Conservation (phyloP, 2,888 invertebrate genomes). For the Calameuta idolon region DNA sequence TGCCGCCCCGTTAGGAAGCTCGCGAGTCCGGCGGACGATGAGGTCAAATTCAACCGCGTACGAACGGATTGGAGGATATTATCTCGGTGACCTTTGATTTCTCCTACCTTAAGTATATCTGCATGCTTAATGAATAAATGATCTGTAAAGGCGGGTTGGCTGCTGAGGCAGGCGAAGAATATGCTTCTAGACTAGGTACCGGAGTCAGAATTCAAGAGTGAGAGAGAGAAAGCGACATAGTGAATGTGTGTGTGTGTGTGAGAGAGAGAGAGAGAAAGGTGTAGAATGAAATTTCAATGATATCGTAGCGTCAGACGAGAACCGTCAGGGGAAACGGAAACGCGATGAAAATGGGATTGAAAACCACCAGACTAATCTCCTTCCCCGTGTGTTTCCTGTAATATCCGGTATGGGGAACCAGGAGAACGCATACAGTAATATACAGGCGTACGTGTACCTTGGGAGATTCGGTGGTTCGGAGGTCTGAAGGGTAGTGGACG, state of each 20-base stretch:
- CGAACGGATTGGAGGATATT: not conserved
- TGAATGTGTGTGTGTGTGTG: too few species aligned
- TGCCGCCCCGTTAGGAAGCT: not conserved
- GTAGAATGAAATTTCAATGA: constrained; percentile 18
- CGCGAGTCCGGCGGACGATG: not conserved
- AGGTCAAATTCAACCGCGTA: not conserved
- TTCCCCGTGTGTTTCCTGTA: constrained; percentile 36
- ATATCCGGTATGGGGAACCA: constrained; percentile 32
- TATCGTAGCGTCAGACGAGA: constrained; percentile 12
- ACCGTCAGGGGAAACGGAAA: constrained; percentile 26
- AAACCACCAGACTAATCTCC: constrained; percentile 65
- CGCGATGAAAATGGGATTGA: constrained; percentile 66
- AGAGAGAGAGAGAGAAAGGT: constrained; percentile 6
- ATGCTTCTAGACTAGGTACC: constrained; percentile 11
- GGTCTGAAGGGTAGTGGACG: not conserved
- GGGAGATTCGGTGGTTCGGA: not conserved
- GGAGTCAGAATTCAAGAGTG: constrained; percentile 8
- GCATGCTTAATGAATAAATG: constrained; percentile 25
- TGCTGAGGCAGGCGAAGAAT: not conserved
- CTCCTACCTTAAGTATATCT: constrained; percentile 42
- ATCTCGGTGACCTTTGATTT: constrained; percentile 47
- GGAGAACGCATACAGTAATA: constrained; percentile 22
- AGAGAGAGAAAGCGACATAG: constrained; percentile 5
- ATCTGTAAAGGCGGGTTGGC: constrained; percentile 7
- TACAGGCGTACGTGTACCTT: constrained; percentile 26